phyloP scores from a whole-genome alignment of 2,113 vertebrate genomes.

The Nycticorax nycticorax region DNA sequence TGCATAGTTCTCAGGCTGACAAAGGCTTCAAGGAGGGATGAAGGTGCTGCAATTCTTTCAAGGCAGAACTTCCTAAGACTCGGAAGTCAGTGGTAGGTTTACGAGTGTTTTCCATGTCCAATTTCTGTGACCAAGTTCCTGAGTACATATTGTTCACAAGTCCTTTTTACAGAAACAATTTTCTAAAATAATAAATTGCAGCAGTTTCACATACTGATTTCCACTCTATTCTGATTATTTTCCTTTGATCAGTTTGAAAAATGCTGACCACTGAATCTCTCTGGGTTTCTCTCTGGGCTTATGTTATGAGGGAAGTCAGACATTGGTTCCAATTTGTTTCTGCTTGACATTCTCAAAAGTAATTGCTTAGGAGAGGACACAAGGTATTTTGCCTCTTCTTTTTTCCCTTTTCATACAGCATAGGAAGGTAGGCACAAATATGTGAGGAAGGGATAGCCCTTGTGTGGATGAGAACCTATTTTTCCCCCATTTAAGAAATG shows the following conservation, averaged over 20 bases:
- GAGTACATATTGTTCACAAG: neutral
- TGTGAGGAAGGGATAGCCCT: neutral
- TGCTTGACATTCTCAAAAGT: neutral
- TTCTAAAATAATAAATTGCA: neutral
- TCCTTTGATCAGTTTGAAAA: neutral
- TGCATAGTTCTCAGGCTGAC: neutral
- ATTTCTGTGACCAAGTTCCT: neutral
- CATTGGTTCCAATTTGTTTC: neutral
- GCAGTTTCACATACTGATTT: neutral
- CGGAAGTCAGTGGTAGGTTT: neutral
- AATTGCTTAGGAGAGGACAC: neutral
- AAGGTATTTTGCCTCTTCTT: neutral
- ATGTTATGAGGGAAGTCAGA: neutral
- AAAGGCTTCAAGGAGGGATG: neutral
- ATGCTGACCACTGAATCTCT: neutral
- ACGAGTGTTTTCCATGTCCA: neutral
- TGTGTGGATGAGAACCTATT: neutral
- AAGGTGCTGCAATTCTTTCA: neutral
- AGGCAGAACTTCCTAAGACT: neutral
- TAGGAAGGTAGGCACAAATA: neutral
- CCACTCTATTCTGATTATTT: neutral
- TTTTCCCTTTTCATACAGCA: neutral
- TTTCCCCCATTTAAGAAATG: neutral
- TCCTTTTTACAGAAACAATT: neutral
- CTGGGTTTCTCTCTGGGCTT: neutral